Conservation (phyloP, 2,888 invertebrate genomes). For the Podabrus alpinus region DNA sequence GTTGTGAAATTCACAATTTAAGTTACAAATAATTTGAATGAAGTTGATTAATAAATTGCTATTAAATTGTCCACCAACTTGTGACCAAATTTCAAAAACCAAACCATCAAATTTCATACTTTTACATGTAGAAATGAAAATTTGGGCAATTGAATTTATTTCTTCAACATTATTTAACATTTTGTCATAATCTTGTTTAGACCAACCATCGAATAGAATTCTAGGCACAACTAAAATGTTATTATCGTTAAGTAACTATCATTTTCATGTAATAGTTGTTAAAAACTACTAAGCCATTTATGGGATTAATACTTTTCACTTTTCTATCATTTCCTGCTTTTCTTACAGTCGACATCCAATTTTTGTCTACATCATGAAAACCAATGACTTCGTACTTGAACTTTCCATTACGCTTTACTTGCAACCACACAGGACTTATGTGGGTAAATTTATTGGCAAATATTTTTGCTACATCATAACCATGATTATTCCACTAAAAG, state of each 20-base stretch:
- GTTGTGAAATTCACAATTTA: background rate
- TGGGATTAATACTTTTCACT: constrained; percentile 63
- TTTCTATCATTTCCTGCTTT: constrained; percentile 60
- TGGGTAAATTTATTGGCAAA: constrained; percentile 89
- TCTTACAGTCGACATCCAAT: constrained; percentile 78
- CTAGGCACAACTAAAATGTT: constrained; percentile 79
- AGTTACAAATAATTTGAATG: constrained; percentile 67
- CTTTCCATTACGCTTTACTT: constrained; percentile 69
- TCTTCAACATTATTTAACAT: constrained; percentile 72
- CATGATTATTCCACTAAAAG: constrained; percentile 91
- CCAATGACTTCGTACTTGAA: constrained; percentile 70
- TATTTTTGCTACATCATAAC: constrained; percentile 88
- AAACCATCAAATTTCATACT: constrained; percentile 85
- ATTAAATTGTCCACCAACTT: constrained; percentile 70
- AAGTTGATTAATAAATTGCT: constrained; percentile 63
- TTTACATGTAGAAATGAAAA: constrained; percentile 71
- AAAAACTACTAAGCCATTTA: background rate
- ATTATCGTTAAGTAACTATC: background rate
- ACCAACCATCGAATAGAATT: constrained; percentile 88
- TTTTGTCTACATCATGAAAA: constrained; percentile 82
- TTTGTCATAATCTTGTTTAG: constrained; percentile 70
- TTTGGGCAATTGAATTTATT: constrained; percentile 68
- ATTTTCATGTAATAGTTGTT: background rate
- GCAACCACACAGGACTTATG: constrained; percentile 95
- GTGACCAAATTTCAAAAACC: constrained; percentile 89